phyloP scores from a whole-genome alignment of 1,140 invertebrate genomes.

The honey bee (Apis mellifera) region DNA sequence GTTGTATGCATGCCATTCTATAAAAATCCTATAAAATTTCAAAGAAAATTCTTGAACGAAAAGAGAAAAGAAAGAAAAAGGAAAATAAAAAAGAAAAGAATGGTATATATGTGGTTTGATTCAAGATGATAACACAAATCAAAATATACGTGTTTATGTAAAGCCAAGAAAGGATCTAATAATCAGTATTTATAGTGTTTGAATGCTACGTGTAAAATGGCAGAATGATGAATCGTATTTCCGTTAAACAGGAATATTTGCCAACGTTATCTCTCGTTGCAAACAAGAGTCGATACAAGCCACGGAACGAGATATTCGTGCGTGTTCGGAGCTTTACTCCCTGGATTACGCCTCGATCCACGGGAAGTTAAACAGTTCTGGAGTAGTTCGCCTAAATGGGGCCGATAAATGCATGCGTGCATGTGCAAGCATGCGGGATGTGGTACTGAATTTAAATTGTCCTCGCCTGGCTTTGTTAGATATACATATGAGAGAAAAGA shows the following conservation, averaged over 20 bases:
- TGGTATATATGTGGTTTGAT: no score
- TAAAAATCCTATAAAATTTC: no score
- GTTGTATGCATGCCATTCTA: no score
- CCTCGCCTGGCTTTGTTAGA: neutral
- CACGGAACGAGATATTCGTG: neutral
- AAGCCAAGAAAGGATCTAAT: no score
- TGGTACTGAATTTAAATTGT: neutral
- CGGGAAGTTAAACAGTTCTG: slow-evolving; percentile 11
- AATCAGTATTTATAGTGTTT: neutral
- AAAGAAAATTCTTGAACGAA: no score
- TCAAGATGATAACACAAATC: no score
- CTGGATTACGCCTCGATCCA: slow-evolving; percentile 12
- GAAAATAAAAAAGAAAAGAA: no score
- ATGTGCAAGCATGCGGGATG: neutral
- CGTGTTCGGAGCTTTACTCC: slow-evolving; percentile 17
- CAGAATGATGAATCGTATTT: slow-evolving; percentile 7
- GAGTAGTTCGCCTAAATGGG: neutral
- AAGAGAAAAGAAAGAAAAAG: no score
- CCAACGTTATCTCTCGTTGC: neutral
- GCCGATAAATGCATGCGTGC: slow-evolving; percentile 4
- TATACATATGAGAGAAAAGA: neutral
- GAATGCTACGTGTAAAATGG: neutral
- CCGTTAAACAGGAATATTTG: neutral
- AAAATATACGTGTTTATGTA: no score
- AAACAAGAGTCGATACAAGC: slow-evolving; percentile 21